Percentiles rank a stretch among this genome's conserved stretches.
Evolutionary conservation across 2,888 invertebrate species (phyloP).

Genomic region (Oscheius sp.): DNA sequence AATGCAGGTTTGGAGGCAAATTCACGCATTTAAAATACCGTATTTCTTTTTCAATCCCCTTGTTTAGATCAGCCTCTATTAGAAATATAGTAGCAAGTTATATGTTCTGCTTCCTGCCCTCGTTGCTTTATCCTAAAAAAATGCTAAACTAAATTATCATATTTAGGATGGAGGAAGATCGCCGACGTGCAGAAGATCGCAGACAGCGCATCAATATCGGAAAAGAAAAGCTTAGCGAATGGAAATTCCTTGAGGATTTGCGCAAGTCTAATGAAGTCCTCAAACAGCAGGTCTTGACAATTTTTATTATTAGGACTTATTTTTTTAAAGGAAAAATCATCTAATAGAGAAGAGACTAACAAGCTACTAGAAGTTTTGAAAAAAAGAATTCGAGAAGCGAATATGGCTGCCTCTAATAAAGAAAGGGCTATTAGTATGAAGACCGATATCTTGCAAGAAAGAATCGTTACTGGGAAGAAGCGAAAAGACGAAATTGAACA

Average conservation of each 20-base stretch:
- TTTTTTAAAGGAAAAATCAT: background rate
- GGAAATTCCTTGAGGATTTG: background rate
- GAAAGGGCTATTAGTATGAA: slow-evolving; percentile 3
- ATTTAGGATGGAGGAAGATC: background rate
- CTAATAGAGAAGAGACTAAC: background rate
- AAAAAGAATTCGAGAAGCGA: background rate
- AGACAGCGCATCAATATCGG: background rate
- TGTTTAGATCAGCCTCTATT: too few species aligned
- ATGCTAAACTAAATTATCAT: too few species aligned
- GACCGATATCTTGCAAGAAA: background rate
- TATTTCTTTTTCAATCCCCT: too few species aligned
- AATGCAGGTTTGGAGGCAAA: too few species aligned
- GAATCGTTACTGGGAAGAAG: background rate
- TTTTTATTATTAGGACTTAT: background rate
- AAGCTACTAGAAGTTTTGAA: background rate
- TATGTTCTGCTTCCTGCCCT: too few species aligned
- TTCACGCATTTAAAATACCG: too few species aligned
- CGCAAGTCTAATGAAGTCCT: background rate
- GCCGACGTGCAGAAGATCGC: background rate
- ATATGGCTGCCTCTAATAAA: background rate
- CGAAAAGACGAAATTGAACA: background rate
- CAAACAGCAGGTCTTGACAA: background rate
- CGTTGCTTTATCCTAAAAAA: too few species aligned
- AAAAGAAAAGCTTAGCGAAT: background rate
- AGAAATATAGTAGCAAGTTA: too few species aligned